Percentiles rank a stretch among this genome's conserved stretches.
These are phyloP conservation scores for Mastomys coucha DNA, from an alignment of 2,113 vertebrate genomes.

Conservation along the genomic window DNA sequence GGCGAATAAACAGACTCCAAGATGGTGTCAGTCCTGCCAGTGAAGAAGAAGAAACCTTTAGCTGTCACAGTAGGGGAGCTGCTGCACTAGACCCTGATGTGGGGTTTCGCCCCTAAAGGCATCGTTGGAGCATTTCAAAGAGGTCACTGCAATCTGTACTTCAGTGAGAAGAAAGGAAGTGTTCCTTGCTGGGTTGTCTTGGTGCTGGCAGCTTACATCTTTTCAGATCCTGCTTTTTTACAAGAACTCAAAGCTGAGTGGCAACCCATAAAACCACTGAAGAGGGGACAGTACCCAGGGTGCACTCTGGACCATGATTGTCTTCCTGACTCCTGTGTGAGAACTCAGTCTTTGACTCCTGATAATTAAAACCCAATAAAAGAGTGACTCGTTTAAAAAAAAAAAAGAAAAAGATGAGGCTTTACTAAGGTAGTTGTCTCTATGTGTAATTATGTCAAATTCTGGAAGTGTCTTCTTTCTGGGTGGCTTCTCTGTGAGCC, in stretches of 20 bases:
- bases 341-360: not conserved
- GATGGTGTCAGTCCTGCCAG: not conserved
- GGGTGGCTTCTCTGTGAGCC: not conserved
- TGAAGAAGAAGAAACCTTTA: not conserved
- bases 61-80: not conserved
- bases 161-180: not conserved
- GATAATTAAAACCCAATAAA: conserved; percentile 30
- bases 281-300: not conserved
- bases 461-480: not conserved
- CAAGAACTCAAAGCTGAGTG: not conserved
- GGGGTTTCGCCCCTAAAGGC: not conserved
- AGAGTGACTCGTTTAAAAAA: not conserved
- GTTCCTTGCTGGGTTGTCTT: not conserved
- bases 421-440: conserved; percentile 28
- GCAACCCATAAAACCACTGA: not conserved
- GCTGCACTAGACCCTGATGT: not conserved
- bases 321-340: not conserved
- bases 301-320: not conserved
- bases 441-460: not conserved
- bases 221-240: not conserved
- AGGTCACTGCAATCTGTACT: not conserved
- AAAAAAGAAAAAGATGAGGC: not conserved
- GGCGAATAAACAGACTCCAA: not conserved
- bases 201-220: not conserved
- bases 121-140: not conserved